Evolutionary conservation across 2,113 vertebrate species (phyloP), one percentile per base, ranked within the genome.

Genomic region (Eolophus roseicapilla): DNA sequence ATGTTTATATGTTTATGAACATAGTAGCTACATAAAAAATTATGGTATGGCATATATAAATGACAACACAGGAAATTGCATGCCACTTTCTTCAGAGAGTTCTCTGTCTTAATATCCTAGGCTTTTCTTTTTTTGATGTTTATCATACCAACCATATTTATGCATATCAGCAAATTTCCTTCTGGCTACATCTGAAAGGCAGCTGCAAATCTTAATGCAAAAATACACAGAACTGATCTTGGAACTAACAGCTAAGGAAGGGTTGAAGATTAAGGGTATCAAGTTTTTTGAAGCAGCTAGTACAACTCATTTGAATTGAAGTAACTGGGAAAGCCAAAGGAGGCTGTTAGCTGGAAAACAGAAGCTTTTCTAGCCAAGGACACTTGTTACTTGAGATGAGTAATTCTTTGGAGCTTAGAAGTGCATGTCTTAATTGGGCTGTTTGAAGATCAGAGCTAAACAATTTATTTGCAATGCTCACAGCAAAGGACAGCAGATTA

Each of bases 31-130:
- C 28, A 95, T 92, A 97, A 97, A 93, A 93, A 97, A 96, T 97
- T 95, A 97, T 69, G 70, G 79, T 44, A 95, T 92, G 65, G 70
- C 89, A 89, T 88, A 96, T 37, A 86, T 82, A 97, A 98, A 96
- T 92, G 97, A 97, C 92, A 96, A 86, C 90, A 94, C 84, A 96
- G 96, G 96, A 98, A 98, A 98, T 96, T 97, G 97, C 94, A 96
- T 97, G 94, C n/a, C 73, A 95, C 86, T 95, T 96, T 97, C 89
- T 96, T 94, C 92, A 91, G 39, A 0, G 9, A 86, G 53, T 81
- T 97, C 86, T 93, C 84, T 82, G 57, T 79, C 69, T 96, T 97
- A 97, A 93, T 93, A 97, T 97, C 93, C 82, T 91, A 90, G 86
- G 91, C 91, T 93, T 96, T 94, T 95, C 91, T 96, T 94, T 92